Conservation (phyloP, 2,888 invertebrate species). For the Epinotia nisella region DNA sequence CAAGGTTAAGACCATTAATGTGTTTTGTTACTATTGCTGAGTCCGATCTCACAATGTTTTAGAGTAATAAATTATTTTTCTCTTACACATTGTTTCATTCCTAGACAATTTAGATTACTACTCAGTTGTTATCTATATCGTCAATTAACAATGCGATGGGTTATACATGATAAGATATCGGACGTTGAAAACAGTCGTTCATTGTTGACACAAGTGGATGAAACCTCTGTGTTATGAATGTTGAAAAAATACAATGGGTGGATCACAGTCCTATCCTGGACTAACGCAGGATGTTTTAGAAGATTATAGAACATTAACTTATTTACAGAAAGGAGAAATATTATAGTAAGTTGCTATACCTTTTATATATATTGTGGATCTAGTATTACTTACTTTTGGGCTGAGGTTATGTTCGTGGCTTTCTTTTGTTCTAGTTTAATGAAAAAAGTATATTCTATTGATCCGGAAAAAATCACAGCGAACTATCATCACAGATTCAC, state of each 20-base stretch:
- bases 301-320: constrained; percentile 86
- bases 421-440: constrained; percentile 76
- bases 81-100: constrained; percentile 38
- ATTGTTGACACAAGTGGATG: constrained; percentile 38
- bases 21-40: constrained; percentile 69
- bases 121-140: constrained; percentile 17
- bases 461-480: constrained; percentile 69
- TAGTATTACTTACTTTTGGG: neutral
- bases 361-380: neutral
- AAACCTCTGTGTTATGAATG: neutral
- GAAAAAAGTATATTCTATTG: constrained; percentile 83
- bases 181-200: constrained; percentile 17
- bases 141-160: constrained; percentile 23
- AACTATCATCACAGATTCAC: constrained; percentile 81
- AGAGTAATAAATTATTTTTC: constrained; percentile 76
- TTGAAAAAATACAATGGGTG: constrained; percentile 73
- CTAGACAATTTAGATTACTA: neutral
- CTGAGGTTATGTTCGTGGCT: neutral
- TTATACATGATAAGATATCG: constrained; percentile 36
- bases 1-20: constrained; percentile 46
- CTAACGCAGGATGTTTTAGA: constrained; percentile 85
- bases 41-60: constrained; percentile 68
- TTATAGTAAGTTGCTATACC: constrained; percentile 82
- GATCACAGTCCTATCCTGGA: constrained; percentile 73
- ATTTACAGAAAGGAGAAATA: constrained; percentile 86